These are phyloP conservation scores for Oreohelix idahoensis DNA, from an alignment of 1,140 invertebrate genomes.

Conservation along the genomic window DNA sequence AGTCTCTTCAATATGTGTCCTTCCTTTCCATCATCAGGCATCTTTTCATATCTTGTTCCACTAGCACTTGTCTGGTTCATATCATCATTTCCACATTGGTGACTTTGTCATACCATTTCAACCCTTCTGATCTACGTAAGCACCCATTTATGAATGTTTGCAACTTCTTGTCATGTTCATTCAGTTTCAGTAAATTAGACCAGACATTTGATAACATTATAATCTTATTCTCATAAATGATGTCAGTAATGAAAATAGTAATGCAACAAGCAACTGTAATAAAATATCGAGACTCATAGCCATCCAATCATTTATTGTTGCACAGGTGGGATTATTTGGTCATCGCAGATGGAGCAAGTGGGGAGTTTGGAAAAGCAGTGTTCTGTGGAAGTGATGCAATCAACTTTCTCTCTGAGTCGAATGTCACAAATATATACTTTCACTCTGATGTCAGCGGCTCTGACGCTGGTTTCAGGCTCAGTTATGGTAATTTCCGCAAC, in stretches of 20 bases:
- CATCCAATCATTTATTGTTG: not conserved
- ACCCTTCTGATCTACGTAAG: too few species aligned
- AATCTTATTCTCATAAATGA: not conserved
- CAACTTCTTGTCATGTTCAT: not conserved
- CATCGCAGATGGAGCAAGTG: constrained; percentile 15
- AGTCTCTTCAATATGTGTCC: too few species aligned
- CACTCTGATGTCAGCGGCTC: constrained; percentile 27
- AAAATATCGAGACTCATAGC: too few species aligned
- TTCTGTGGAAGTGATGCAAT: constrained; percentile 28
- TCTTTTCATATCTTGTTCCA: not conserved
- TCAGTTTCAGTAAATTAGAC: not conserved
- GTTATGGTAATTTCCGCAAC: constrained; percentile 3
- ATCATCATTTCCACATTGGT: too few species aligned
- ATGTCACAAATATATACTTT: constrained; percentile 29
- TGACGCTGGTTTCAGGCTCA: constrained; percentile 34
- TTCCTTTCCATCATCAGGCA: not conserved
- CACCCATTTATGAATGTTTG: too few species aligned
- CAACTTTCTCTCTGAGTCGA: constrained; percentile 16
- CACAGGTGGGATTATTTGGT: constrained; percentile 35
- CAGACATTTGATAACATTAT: not conserved
- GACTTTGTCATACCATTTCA: too few species aligned
- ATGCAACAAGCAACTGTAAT: not conserved
- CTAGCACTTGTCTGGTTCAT: too few species aligned
- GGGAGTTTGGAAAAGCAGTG: not conserved
- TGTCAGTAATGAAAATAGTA: not conserved